Conservation (phyloP, 2,113 vertebrate species). For the Monopterus albus region DNA sequence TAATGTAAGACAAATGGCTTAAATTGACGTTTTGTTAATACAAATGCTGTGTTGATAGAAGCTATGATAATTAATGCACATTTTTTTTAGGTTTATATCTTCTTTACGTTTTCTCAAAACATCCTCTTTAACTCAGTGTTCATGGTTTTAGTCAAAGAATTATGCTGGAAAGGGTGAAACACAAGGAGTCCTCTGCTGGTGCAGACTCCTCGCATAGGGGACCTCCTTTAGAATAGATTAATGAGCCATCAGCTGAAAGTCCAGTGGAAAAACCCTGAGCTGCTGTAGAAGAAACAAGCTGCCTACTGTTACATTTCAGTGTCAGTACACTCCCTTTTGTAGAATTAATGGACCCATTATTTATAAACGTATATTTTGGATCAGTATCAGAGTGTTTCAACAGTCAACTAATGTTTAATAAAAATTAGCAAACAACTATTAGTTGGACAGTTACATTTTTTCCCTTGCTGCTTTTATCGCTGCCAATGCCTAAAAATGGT, state of each 20-base stretch:
- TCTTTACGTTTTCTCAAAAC: conserved; percentile 2
- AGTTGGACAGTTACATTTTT: not conserved
- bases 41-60: too few relatives aligned
- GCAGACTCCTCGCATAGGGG: conserved; percentile 61
- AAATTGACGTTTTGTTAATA: too few relatives aligned
- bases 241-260: conserved; percentile 79
- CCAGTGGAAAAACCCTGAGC: conserved; percentile 69
- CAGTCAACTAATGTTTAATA: conserved; percentile 13
- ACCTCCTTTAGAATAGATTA: conserved; percentile 77
- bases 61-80: too few relatives aligned
- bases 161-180: conserved; percentile 35
- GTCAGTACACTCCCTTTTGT: conserved; percentile 74
- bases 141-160: conserved; percentile 39
- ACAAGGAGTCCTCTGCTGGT: conserved; percentile 69
- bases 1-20: too few relatives aligned
- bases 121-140: conserved; percentile 20
- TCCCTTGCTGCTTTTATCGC: not conserved
- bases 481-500: not conserved
- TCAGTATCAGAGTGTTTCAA: conserved; percentile 38
- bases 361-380: conserved; percentile 47
- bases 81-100: too few relatives aligned
- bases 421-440: not conserved
- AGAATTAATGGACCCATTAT: conserved; percentile 67
- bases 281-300: conserved; percentile 63
- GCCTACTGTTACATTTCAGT: conserved; percentile 57